Base-by-base conservation (phyloP, 2,113 vertebrate species). In the Podocnemis expansa region DNA sequence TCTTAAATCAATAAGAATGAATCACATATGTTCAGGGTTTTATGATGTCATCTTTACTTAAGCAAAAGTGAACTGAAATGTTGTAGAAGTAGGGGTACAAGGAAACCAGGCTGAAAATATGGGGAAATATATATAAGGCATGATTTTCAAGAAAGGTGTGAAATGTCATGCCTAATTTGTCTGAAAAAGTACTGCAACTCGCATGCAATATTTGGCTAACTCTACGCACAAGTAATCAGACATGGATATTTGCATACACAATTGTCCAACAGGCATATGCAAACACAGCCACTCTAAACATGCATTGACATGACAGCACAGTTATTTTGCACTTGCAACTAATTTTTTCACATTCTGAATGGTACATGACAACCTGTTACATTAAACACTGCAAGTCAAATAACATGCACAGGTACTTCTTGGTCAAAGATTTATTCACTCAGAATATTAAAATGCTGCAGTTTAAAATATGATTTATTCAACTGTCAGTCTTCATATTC, bases 201-300 rank as follows among this genome's bases (percentile, higher is more conserved):
- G 41, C 88, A 83, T 87, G 70, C 80, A 96, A 89, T 45, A 75
- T 75, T 70, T n/a, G 67, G n/a, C 93, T 92, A 94, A 88, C 60
- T 1, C 19, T 81, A 92, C 21, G 63, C 88, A 97, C 95, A 96
- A 91, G 93, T 89, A 96, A 96, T 94, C 91, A 96, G 88, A 82
- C 70, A 93, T 25, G 84, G 80, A 70, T 75, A 34, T 80, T 45
- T 87, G 79, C 84, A 95, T 88, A 82, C 88, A 82, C 87, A 92
- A 92, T 95, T 93, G 88, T 56, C 88, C 88, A 41, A 49, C 89
- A 96, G 93, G 60, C 89, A 93, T 91, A 89, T 94, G 84, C 91
- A 89, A 70, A 81, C 91, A 91, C 38, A 45, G n/a, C 21, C 87
- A 81, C 76, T 92, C 41, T 75, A 87, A 93, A 93, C 49, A 55